Evolutionary conservation across 2,113 vertebrate genomes (phyloP), one percentile per base, ranked within the genome.

Genomic region (Cacatua alba): DNA sequence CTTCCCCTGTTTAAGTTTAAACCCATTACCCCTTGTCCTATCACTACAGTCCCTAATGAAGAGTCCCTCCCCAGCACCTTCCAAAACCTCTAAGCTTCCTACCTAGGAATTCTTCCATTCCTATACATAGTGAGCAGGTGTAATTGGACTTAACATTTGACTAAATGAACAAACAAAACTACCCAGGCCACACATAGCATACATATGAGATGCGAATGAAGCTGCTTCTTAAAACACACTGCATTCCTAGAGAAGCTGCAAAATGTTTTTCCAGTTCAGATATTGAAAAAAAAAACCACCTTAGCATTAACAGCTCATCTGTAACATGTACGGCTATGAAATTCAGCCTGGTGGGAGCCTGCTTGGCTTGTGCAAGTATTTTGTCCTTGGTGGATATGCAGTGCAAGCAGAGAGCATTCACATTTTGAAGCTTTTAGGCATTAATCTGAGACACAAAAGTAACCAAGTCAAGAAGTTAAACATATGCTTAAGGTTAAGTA

Each of bases 171-270:
- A 51, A 49, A 49, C 8, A 19, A 77, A 72, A 2, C 23, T 29
- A 65, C 25, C 14, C 39, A 48, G 68, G 64, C 8, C 64, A 67
- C 51, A 39, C 24, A 19, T 2, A 88, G 51, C 29, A 19, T 4
- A 7, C 33, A 14, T 24, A n/a, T 0, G 62, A 86, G n/a, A 51
- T 2, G 2, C 5, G 31, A 79, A 46, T 0, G 1, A 31, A 62
- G 23, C 6, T n/a, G 7, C 49, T 39, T 41, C 41, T 35, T 29
- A 71, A 94, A 74, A 29, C 4, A 4, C 31, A 19, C 2, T 0
- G 3, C 5, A 29, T 63, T 69, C 44, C 35, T 25, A 24, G 13
- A 33, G 33, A 49, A 19, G 18, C 5, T 60, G 17, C 11, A 57
- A 79, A 65, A 75, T 33, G 6, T 19, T 75, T 72, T 41, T 51